Base-by-base conservation (phyloP, 2,888 invertebrate species). In the Caenorhabditis doughertyi region DNA sequence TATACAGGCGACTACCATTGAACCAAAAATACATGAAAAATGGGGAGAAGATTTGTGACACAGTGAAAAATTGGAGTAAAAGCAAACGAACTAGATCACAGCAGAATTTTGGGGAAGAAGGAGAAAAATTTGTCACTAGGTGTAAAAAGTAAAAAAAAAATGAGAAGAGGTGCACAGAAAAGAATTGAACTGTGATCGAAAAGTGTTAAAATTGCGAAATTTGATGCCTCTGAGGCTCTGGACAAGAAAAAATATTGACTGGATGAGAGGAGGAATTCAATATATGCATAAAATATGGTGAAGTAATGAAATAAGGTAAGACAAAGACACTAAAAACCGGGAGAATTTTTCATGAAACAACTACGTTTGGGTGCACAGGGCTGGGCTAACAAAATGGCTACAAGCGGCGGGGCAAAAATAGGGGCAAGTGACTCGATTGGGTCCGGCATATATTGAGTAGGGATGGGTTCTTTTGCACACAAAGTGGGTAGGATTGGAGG, bases 281-380 rank as follows among this genome's bases (percentile, higher is more conserved):
- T 68, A 77, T 77, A 77, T 77, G 77, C 77, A 68, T 68, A 68
- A 68, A 77, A 77, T 68, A 68, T 77, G 68, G 77, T n/a, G n/a
- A n/a, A n/a, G n/a, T n/a, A n/a, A n/a, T n/a, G n/a, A n/a, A 68
- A 35, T 68, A 77, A 27, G 44, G 44, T 13, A 39, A 44, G 44
- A 18, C n/a, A 58, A 9, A 25, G 35, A 21, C n/a, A 1, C 11
- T 29, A 18, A 29, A 44, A 62, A 65, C 44, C 44, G 60, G 58
- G 32, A 47, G 8, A 13, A 47, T 8, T 47, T n/a, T n/a, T n/a
- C n/a, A 18, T 8, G 35, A 39, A 23, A 25, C 29, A 51, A 67
- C 67, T 67, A 58, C 56, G 44, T 29, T 49, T 65, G 13, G 18
- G 2, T 27, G 76, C 58, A 67, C 67, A 76, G 67, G 76, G 76